phyloP scores from a whole-genome alignment of 2,888 invertebrate genomes.

The Plutella xylostella region DNA sequence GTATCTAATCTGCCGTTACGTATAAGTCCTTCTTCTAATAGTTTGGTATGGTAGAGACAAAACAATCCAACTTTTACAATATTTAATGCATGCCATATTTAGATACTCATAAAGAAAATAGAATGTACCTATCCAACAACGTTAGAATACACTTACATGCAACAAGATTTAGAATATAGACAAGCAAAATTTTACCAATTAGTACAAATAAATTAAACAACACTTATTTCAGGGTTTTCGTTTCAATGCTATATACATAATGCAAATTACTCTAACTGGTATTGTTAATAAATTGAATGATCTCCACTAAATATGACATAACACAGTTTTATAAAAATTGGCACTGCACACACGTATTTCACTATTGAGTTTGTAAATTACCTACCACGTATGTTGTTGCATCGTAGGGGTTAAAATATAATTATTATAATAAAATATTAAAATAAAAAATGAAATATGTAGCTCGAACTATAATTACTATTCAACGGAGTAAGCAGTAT shows the following conservation, averaged over 20 bases:
- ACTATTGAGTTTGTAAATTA: slow-evolving; percentile 42
- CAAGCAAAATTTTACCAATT: background rate
- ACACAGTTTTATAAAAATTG: slow-evolving; percentile 20
- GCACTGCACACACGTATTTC: slow-evolving; percentile 56
- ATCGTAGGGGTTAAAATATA: slow-evolving; percentile 28
- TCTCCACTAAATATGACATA: slow-evolving; percentile 1
- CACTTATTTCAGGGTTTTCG: too few relatives aligned
- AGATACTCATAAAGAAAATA: too few relatives aligned
- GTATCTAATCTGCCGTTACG: too few relatives aligned
- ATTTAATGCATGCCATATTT: too few relatives aligned
- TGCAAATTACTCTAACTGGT: background rate
- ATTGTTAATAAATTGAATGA: background rate
- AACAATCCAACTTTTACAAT: too few relatives aligned
- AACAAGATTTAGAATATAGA: background rate
- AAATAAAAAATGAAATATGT: slow-evolving; percentile 34
- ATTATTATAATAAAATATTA: slow-evolving; percentile 29
- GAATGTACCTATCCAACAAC: too few relatives aligned
- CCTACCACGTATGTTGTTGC: slow-evolving; percentile 56
- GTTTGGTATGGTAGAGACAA: too few relatives aligned
- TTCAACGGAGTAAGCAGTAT: slow-evolving; percentile 52
- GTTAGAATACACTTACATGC: too few relatives aligned
- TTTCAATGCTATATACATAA: background rate
- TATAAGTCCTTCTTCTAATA: too few relatives aligned
- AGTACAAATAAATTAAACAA: too few relatives aligned
- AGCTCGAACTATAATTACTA: slow-evolving; percentile 37